Conservation (phyloP, 2,888 invertebrate species). For the Gastracanthus pulcherrimus region DNA sequence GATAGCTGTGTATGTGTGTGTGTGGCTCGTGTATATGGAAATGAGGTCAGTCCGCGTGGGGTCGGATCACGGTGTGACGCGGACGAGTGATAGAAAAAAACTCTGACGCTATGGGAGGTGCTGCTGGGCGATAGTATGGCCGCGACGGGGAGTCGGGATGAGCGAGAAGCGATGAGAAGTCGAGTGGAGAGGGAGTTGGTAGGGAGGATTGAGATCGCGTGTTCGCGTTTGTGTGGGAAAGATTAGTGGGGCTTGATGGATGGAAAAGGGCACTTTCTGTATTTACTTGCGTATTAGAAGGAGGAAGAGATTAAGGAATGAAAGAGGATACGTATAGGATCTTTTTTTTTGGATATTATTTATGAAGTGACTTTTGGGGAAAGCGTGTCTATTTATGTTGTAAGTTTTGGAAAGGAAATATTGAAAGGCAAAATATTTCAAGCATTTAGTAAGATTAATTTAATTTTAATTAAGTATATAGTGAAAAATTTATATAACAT, state of each 20-base stretch:
- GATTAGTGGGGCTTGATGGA: conserved; percentile 6
- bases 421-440: no score
- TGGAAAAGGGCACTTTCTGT: not conserved
- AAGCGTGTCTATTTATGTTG: not conserved
- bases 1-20: not conserved
- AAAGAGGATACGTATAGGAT: not conserved
- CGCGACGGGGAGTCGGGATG: no score
- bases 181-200: not conserved
- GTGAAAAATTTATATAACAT: no score
- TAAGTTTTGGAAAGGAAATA: not conserved
- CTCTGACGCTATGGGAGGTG: not conserved
- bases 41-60: conserved; percentile 50
- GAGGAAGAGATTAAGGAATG: not conserved
- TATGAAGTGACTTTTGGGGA: not conserved
- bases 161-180: not conserved
- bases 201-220: not conserved
- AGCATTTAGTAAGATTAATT: no score
- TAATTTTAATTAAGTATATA: no score
- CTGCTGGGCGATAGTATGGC: not conserved
- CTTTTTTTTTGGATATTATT: not conserved
- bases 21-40: conserved; percentile 37
- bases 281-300: conserved; percentile 12
- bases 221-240: conserved; percentile 1
- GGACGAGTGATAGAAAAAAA: not conserved
- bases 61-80: not conserved